phyloP scores from a whole-genome alignment of 1,140 invertebrate species.

The Centruroides sculpturatus region DNA sequence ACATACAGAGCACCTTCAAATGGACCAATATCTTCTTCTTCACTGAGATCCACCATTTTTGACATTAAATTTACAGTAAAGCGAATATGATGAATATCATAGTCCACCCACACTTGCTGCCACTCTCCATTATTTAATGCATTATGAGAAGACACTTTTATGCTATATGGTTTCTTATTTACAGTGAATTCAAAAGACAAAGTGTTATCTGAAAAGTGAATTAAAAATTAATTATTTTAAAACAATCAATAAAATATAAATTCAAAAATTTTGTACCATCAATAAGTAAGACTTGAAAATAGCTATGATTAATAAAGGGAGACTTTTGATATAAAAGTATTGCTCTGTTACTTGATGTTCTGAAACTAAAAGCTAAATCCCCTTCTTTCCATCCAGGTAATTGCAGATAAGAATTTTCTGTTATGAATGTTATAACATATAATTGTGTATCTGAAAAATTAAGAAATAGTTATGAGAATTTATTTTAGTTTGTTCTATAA shows the following conservation, averaged over 20 bases:
- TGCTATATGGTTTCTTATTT: constrained; percentile 48
- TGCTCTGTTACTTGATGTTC: constrained; percentile 74
- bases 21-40: constrained; percentile 74
- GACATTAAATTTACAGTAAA: constrained; percentile 82
- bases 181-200: constrained; percentile 80
- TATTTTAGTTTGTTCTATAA: no score
- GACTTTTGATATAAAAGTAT: constrained; percentile 80
- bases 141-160: constrained; percentile 63
- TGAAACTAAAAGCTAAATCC: constrained; percentile 79
- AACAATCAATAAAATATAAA: neutral
- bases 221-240: neutral
- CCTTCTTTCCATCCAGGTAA: constrained; percentile 81
- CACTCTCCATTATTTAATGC: constrained; percentile 79
- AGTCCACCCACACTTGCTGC: constrained; percentile 63
- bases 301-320: constrained; percentile 72
- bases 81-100: constrained; percentile 74
- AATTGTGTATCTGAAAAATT: constrained; percentile 61
- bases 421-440: constrained; percentile 84
- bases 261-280: constrained; percentile 37
- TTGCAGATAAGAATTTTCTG: constrained; percentile 77
- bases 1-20: constrained; percentile 88
- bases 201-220: constrained; percentile 46
- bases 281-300: constrained; percentile 74
- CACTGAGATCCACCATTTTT: constrained; percentile 65
- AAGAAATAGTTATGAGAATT: no score